Evolutionary conservation across 2,888 invertebrate species (phyloP).

Genomic region (Podabrus alpinus): DNA sequence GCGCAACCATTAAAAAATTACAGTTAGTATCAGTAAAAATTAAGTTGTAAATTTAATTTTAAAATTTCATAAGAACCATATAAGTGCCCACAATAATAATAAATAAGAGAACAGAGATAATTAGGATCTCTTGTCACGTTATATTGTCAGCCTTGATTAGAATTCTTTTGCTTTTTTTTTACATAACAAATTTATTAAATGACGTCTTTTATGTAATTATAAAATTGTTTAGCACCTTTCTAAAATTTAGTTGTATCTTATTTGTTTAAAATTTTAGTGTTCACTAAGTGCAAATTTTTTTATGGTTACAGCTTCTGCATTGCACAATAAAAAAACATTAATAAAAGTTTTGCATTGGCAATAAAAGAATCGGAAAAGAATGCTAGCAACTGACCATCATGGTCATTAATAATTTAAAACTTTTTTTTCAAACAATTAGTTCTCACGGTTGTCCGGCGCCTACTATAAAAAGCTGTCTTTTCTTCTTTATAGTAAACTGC

Average conservation of each 20-base stretch:
- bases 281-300: not conserved
- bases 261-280: not conserved
- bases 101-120: not conserved
- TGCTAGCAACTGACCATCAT: not conserved
- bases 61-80: not conserved
- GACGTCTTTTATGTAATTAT: slow-evolving; percentile 1
- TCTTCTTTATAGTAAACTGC: not conserved
- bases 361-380: not conserved
- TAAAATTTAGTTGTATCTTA: not conserved
- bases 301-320: not conserved
- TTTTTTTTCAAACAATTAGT: slow-evolving; percentile 13
- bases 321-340: not conserved
- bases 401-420: not conserved
- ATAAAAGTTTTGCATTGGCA: not conserved
- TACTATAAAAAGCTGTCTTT: not conserved
- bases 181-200: slow-evolving; percentile 2
- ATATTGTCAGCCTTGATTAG: slow-evolving; percentile 1
- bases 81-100: not conserved
- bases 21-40: not conserved
- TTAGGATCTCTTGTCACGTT: slow-evolving; percentile 2
- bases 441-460: slow-evolving; percentile 24
- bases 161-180: slow-evolving; percentile 1
- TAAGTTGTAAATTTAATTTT: not conserved
- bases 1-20: not conserved
- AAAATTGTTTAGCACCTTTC: not conserved